Evolutionary conservation across 2,797 vertebrate genomes (phyloP).

Genomic region (Pachyuromys duprasi): DNA sequence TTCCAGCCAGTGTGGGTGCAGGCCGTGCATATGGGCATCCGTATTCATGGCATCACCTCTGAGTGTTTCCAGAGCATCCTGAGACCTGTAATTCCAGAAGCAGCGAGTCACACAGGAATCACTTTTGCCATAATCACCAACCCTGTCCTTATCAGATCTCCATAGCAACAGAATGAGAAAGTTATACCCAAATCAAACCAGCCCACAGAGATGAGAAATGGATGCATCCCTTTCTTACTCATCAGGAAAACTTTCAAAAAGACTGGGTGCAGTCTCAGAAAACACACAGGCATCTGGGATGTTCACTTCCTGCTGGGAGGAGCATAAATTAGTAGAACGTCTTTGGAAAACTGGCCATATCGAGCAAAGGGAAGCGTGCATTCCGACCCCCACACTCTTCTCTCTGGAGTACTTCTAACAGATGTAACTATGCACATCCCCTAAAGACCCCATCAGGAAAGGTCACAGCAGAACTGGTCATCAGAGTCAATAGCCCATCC

Average conservation of each 20-base stretch:
- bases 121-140: neutral
- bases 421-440: neutral
- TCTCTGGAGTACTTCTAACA: neutral
- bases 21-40: neutral
- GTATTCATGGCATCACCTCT: too few relatives aligned
- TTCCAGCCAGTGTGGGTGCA: neutral
- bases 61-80: neutral
- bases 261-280: neutral
- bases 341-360: too few relatives aligned
- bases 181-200: too few relatives aligned
- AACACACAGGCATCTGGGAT: accelerated
- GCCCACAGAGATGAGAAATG: neutral
- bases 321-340: too few relatives aligned
- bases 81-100: neutral
- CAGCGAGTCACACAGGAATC: neutral
- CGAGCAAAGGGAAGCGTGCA: neutral
- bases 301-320: too few relatives aligned
- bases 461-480: too few relatives aligned
- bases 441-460: neutral
- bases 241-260: neutral
- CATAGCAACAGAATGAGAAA: neutral
- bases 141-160: neutral
- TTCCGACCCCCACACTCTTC: neutral
- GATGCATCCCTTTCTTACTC: neutral
- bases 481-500: neutral